Conservation (phyloP, 30 jellyfish, hydroid and myxozoan species). For the Turritopsis rubra region DNA sequence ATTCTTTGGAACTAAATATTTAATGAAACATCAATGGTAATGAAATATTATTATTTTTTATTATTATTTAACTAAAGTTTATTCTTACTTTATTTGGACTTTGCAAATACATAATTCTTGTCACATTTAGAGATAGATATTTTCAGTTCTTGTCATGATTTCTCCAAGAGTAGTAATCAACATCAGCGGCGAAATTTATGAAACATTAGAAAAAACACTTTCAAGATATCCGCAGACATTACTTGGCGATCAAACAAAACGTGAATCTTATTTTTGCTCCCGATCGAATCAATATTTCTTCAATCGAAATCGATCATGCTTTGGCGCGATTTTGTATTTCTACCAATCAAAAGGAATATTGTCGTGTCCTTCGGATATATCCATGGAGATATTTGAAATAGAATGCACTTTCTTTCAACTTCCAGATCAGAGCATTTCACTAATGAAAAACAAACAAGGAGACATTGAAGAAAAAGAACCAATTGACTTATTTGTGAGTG, state of each 20-base stretch:
- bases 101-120: too few relatives aligned
- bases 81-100: too few relatives aligned
- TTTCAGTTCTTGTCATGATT: not conserved
- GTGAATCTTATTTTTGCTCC: constrained; percentile 25
- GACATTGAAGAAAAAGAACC: not conserved
- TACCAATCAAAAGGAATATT: constrained; percentile 89
- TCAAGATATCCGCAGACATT: constrained; percentile 75
- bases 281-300: constrained; percentile 49
- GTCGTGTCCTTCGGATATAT: constrained; percentile 62
- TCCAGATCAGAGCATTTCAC: constrained; percentile 39
- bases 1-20: not conserved
- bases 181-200: constrained; percentile 82
- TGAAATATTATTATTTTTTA: too few relatives aligned
- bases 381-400: constrained; percentile 62
- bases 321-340: constrained; percentile 84
- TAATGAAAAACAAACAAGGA: constrained; percentile 68
- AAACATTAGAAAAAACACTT: constrained; percentile 76
- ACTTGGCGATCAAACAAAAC: constrained; percentile 54
- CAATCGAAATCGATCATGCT: constrained; percentile 75
- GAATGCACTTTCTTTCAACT: constrained; percentile 74
- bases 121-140: not conserved
- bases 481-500: not conserved
- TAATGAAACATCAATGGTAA: not conserved
- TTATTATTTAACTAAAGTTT: too few relatives aligned
- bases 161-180: constrained; percentile 36